Percentiles rank a stretch among this genome's conserved stretches.
Conservation (phyloP, 2,888 invertebrate genomes). For the Alloscopus bannaensis region DNA sequence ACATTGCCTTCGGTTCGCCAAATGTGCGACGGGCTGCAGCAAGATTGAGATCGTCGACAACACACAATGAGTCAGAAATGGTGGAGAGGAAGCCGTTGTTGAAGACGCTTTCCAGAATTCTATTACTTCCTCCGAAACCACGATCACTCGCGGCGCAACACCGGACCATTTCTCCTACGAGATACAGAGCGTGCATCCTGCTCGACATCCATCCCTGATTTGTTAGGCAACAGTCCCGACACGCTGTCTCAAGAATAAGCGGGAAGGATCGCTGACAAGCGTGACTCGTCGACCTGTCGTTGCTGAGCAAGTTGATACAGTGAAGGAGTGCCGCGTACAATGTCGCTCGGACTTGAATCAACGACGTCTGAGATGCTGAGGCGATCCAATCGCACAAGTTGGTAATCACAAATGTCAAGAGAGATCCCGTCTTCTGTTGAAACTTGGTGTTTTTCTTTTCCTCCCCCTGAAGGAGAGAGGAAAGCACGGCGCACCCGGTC, state of each 20-base stretch:
- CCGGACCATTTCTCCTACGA: constrained; percentile 71
- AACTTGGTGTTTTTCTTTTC: neutral
- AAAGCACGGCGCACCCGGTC: constrained; percentile 67
- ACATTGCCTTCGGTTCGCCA: constrained; percentile 56
- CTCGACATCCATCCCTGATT: constrained; percentile 35
- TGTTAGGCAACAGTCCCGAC: constrained; percentile 66
- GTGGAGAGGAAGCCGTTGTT: constrained; percentile 70
- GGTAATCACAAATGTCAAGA: constrained; percentile 67
- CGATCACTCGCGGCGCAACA: constrained; percentile 53
- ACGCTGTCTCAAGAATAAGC: constrained; percentile 66
- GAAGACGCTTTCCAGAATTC: constrained; percentile 61
- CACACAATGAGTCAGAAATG: constrained; percentile 64
- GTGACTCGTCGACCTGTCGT: constrained; percentile 40
- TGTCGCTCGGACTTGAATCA: constrained; percentile 85
- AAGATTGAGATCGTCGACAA: constrained; percentile 67
- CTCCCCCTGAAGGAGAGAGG: neutral
- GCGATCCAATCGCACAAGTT: constrained; percentile 67
- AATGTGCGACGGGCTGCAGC: constrained; percentile 65
- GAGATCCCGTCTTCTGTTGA: constrained; percentile 38
- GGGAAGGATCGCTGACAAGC: constrained; percentile 54
- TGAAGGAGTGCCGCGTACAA: constrained; percentile 90
- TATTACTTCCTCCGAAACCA: constrained; percentile 60
- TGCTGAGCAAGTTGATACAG: constrained; percentile 81
- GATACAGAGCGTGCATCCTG: constrained; percentile 69
- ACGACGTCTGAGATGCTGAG: constrained; percentile 56